Percentiles rank a stretch among this genome's conserved stretches.
Conservation (phyloP, 2,888 invertebrate genomes). For the Volucella inflata region DNA sequence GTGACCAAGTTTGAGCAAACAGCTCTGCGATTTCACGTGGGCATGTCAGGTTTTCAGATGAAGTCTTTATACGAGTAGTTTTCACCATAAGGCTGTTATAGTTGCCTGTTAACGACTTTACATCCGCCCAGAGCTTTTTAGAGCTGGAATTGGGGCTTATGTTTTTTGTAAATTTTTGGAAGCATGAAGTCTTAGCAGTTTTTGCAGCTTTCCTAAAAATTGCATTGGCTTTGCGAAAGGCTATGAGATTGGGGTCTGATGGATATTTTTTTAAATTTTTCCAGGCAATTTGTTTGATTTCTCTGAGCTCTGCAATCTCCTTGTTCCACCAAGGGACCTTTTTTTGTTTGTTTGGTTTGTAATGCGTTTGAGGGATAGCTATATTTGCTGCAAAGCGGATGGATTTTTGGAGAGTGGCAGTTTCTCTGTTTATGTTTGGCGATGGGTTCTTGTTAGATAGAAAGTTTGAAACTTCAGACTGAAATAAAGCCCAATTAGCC, state of each 20-base stretch:
- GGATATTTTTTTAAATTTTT: constrained; percentile 6
- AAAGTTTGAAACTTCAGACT: too few species aligned
- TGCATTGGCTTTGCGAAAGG: constrained; percentile 11
- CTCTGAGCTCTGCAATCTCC: background rate
- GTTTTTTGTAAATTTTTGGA: constrained; percentile 24
- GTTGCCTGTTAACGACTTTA: too few species aligned
- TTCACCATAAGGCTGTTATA: too few species aligned
- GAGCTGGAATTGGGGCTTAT: too few species aligned
- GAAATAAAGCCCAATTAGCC: too few species aligned
- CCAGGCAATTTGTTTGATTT: constrained; percentile 8
- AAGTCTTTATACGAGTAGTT: too few species aligned
- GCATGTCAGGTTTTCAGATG: too few species aligned
- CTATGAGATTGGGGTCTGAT: background rate
- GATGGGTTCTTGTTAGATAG: too few species aligned
- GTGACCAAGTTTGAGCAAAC: too few species aligned
- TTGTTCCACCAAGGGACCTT: constrained; percentile 6
- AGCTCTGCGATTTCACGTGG: too few species aligned
- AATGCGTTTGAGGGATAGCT: constrained; percentile 8
- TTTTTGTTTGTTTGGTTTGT: constrained; percentile 5
- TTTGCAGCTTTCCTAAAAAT: constrained; percentile 4
- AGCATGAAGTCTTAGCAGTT: constrained; percentile 7
- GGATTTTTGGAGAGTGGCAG: constrained; percentile 1
- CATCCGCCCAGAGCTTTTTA: too few species aligned
- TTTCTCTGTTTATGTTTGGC: constrained; percentile 11
- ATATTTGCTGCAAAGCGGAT: too few species aligned